Base-by-base conservation (phyloP, 2,888 invertebrate genomes). In the Hermaeophaga mercurialis region DNA sequence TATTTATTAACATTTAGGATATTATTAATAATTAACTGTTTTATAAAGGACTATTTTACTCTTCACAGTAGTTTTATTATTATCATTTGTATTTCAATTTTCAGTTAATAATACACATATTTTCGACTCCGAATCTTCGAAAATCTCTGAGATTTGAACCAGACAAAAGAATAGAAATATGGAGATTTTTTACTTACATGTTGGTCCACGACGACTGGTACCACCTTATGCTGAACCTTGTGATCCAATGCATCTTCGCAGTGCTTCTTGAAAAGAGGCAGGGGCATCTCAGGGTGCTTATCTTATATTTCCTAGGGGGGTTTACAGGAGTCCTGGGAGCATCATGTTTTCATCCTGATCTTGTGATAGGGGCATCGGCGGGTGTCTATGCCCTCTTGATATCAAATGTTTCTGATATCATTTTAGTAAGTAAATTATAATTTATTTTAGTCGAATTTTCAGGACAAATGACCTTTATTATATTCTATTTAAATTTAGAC, bases 331-430 rank as follows among this genome's bases (percentile, higher is more conserved):
- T 91, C 24, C 78, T 92, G 58, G 89, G 88, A 38, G 89, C 89
- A 1, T 86, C 87, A 18, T 84, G 87, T 53, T 81, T 90, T 70
- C 88, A 90, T 75, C 89, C 90, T 18, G 86, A 90, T 57, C 85
- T 86, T 69, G 84, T 96, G 66, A 88, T 93, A 43, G 96, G 96
- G 14, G 91, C 94, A 28, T 94, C 94, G 0, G 94, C 92, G 1
- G 95, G 94, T 5, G 92, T 94, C 52, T 96, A 94, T 76, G 90
- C 93, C 17, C 79, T 96, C 63, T 83, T 95, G 59, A 88, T 91
- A 46, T 91, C 94, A 59, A 92, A 95, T 75, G 80, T 94, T 53
- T 87, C 94, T 45, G 91, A 95, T 78, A 85, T 94, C 62, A 80
- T 88, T 71, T 80, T 92, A 80, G 86, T 86, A 76, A 77, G 75